A percentile compares a stretch with the other conserved stretches of the same genome.
Conservation (phyloP, 1,140 invertebrate species). For the Campoletis sonorensis region DNA sequence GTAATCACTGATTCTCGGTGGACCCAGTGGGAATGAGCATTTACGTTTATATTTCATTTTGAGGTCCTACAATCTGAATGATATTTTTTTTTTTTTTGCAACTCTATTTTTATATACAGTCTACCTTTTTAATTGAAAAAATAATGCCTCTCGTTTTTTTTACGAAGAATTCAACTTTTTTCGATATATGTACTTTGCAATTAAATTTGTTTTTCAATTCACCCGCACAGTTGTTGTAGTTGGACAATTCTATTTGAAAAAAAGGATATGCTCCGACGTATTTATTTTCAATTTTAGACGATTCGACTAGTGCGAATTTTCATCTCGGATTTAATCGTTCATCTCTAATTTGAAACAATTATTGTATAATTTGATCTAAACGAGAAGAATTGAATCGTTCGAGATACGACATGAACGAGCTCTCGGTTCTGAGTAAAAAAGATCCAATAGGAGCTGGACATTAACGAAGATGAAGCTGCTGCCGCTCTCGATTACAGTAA, state of each 20-base stretch:
- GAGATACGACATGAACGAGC: neutral
- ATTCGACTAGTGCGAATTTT: neutral
- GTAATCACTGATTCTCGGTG: constrained; percentile 51
- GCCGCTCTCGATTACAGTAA: constrained; percentile 49
- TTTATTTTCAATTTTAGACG: too few species aligned
- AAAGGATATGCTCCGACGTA: too few species aligned
- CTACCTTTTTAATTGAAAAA: too few species aligned
- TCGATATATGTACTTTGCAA: too few species aligned
- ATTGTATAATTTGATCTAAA: neutral
- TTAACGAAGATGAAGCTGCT: constrained; percentile 56
- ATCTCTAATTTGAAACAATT: neutral
- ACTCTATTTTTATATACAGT: too few species aligned
- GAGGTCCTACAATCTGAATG: neutral
- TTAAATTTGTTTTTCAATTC: too few species aligned
- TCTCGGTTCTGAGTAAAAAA: neutral
- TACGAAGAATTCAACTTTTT: too few species aligned
- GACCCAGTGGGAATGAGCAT: constrained; percentile 35
- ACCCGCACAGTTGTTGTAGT: too few species aligned
- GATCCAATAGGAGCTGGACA: constrained; percentile 24
- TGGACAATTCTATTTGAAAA: too few species aligned
- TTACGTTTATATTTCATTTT: constrained; percentile 46
- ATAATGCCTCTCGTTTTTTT: too few species aligned
- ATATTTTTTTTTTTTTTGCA: too few species aligned
- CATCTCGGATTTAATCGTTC: neutral
- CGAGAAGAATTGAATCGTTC: neutral